These are phyloP conservation scores for Ophthalmolycus amberensis DNA, from an alignment of 2,113 vertebrate species.

Conservation along the genomic window DNA sequence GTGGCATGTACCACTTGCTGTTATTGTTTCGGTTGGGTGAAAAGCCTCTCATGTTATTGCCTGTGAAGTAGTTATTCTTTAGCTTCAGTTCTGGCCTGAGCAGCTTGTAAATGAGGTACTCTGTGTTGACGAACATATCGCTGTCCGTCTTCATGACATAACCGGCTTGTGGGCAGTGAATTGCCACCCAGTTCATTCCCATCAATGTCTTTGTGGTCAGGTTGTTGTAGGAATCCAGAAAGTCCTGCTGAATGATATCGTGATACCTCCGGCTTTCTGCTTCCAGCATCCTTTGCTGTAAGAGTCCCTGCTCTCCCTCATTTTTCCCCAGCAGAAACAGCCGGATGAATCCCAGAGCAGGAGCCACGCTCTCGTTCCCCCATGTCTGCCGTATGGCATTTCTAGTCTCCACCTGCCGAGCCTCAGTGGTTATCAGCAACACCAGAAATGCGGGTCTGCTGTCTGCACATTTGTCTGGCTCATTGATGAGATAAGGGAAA, in stretches of 20 bases:
- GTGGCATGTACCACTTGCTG: slow-evolving; percentile 98
- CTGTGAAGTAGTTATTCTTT: slow-evolving; percentile 92
- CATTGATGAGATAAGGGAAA: slow-evolving; percentile 91
- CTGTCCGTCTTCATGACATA: slow-evolving; percentile 99
- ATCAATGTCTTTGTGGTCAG: slow-evolving; percentile 97
- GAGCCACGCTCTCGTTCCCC: slow-evolving; percentile 91
- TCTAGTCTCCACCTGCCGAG: slow-evolving; percentile 89
- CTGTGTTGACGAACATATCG: slow-evolving; percentile 98
- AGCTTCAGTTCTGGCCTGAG: slow-evolving; percentile 88
- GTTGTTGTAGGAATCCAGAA: slow-evolving; percentile 94
- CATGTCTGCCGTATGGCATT: slow-evolving; percentile 96
- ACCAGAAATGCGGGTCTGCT: slow-evolving; percentile 87
- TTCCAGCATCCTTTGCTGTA: slow-evolving; percentile 86
- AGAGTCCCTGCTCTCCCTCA: slow-evolving; percentile 76
- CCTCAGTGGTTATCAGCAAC: slow-evolving; percentile 92
- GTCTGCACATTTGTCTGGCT: slow-evolving; percentile 89
- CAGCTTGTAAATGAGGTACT: slow-evolving; percentile 93
- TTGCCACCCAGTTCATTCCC: slow-evolving; percentile 98
- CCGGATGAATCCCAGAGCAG: slow-evolving; percentile 84
- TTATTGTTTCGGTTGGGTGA: slow-evolving; percentile 93
- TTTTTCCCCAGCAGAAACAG: slow-evolving; percentile 91
- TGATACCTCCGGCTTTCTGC: slow-evolving; percentile 90
- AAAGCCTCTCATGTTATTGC: slow-evolving; percentile 92
- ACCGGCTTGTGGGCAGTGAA: slow-evolving; percentile 86
- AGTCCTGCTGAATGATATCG: slow-evolving; percentile 96